Conservation (phyloP, 2,113 vertebrate species). For the Pandion haliaetus region DNA sequence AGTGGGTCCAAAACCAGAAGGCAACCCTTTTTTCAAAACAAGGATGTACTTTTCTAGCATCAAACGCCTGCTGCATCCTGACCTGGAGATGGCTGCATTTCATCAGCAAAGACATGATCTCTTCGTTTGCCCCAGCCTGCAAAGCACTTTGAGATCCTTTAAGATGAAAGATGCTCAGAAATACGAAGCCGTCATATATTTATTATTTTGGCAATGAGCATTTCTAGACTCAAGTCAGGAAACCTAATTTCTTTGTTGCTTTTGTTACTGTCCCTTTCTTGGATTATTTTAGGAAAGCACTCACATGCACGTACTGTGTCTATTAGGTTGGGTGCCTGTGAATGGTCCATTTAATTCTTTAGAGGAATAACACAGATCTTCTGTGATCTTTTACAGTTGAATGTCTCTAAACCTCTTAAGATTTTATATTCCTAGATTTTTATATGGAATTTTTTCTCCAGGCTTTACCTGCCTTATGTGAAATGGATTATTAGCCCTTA, state of each 20-base stretch:
- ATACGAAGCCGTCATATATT: background rate
- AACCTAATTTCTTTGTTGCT: background rate
- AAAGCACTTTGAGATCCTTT: background rate
- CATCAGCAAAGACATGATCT: background rate
- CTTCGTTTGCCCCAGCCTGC: background rate
- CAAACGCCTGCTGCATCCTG: background rate
- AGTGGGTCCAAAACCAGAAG: background rate
- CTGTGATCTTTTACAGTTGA: background rate
- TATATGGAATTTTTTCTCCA: background rate
- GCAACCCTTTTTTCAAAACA: background rate
- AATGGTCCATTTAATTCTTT: rapidly evolving
- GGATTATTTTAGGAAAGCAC: conserved; percentile 25
- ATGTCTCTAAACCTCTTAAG: background rate
- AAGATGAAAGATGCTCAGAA: conserved; percentile 7
- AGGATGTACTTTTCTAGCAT: rapidly evolving
- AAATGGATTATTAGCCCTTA: background rate
- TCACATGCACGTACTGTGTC: background rate
- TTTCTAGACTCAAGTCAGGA: background rate
- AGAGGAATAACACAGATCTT: background rate
- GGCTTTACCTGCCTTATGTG: background rate
- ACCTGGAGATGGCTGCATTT: background rate
- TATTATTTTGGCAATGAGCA: background rate
- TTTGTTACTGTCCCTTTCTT: background rate
- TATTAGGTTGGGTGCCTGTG: background rate
- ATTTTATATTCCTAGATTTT: conserved; percentile 20